Evolutionary conservation across 2,888 invertebrate genomes (phyloP), one percentile per base, ranked within the genome.

Genomic region (Temnothorax rugatulus): DNA sequence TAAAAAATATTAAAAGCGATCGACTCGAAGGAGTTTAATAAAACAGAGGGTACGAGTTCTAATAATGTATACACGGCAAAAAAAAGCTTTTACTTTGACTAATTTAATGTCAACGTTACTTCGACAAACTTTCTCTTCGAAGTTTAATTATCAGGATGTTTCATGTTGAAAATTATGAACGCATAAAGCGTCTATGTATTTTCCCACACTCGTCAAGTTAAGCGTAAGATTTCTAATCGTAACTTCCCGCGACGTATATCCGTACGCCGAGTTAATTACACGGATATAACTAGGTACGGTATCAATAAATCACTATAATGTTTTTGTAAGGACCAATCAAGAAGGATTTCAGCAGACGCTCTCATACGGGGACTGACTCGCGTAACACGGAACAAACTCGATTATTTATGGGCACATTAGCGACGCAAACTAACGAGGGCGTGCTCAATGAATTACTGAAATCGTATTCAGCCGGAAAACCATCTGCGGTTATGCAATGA

Each of bases 381-480:
- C 44, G n/a, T 54, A 71, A 29, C 57, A 15, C 64, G 54, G 29
- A 63, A 64, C 64, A 82, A 75, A 64, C 76, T 52, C 76, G 44
- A 75, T 66, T 82, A 75, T 75, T 82, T 76, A 66, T 54, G 64
- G n/a, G 54, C 76, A 47, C 76, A 63, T 63, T 63, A 82, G 64
- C 82, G 52, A 74, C 50, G 75, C 50, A 44, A 59, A 64, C 82
- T 64, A 75, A 75, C 64, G 64, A 47, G 84, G 50, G 82, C 71
- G 64, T 81, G 73, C 73, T 79, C 71, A 74, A 54, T 69, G 69
- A 84, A 84, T 84, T 84, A 76, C 84, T 83, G 63, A 84, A 84
- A 82, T 84, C 76, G 83, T 47, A 83, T 83, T 83, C 83, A 83
- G 71, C 63, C 73, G 76, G 75, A 83, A 61, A 57, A 73, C 61